Percentiles rank a stretch among this genome's conserved stretches.
phyloP scores from a whole-genome alignment of 2,113 vertebrate genomes.

The Butastur rufipennis region DNA sequence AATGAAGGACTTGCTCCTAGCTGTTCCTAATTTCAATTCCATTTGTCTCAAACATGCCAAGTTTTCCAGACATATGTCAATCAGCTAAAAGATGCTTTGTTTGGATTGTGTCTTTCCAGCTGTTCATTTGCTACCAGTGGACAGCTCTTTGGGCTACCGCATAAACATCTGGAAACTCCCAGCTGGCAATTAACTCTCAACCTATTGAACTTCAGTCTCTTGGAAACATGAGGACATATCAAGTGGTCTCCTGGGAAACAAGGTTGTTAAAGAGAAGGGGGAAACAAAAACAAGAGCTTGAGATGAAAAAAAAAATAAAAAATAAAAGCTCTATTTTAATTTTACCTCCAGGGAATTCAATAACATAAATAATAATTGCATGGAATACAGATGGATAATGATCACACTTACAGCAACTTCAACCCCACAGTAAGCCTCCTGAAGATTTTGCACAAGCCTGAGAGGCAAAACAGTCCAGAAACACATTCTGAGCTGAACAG shows the following conservation, averaged over 20 bases:
- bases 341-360: constrained; percentile 46
- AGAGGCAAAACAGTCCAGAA: neutral
- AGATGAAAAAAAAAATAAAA: neutral
- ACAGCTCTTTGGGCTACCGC: neutral
- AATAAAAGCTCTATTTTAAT: constrained; percentile 26
- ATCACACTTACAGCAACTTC: neutral
- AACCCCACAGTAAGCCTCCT: neutral
- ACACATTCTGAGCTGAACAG: neutral
- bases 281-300: constrained; percentile 21
- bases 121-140: neutral
- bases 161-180: constrained; percentile 45
- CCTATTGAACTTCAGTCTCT: constrained; percentile 37
- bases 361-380: constrained; percentile 41
- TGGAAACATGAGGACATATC: constrained; percentile 4
- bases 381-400: constrained; percentile 38
- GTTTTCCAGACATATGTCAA: neutral
- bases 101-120: neutral
- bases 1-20: neutral
- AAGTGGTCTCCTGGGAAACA: constrained; percentile 42
- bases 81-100: neutral
- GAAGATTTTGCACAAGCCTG: neutral
- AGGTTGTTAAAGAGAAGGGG: constrained; percentile 20
- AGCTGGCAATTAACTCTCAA: constrained; percentile 42
- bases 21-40: neutral
- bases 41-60: neutral